Percentiles rank a stretch among this genome's conserved stretches.
Evolutionary conservation across 2,888 invertebrate genomes (phyloP).

Genomic region (Psylliodes chrysocephalus): DNA sequence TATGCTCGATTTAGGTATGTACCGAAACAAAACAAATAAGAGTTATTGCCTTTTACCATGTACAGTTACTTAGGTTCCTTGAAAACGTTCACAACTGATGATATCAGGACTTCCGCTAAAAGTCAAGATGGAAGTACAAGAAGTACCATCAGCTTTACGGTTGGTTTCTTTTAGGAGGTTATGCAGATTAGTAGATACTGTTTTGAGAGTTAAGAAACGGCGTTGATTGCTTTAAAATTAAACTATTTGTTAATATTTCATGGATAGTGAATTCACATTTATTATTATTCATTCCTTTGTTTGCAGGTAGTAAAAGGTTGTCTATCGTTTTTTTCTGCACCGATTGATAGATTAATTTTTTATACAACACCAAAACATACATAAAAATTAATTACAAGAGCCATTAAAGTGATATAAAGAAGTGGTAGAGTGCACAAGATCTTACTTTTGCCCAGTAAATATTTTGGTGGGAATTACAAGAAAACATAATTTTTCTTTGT

Average conservation of each 20-base stretch:
- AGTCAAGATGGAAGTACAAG: slow-evolving; percentile 50
- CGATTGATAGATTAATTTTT: not conserved
- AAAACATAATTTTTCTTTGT: too few relatives aligned
- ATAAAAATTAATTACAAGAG: not conserved
- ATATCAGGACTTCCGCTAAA: slow-evolving; percentile 50
- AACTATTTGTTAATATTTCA: slow-evolving; percentile 53
- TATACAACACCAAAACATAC: not conserved
- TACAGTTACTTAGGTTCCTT: slow-evolving; percentile 45
- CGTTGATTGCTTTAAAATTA: slow-evolving; percentile 43
- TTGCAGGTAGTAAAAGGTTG: slow-evolving; percentile 33
- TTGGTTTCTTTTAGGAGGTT: slow-evolving; percentile 56
- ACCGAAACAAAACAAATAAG: slow-evolving; percentile 31
- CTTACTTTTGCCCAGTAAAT: too few relatives aligned
- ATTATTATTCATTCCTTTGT: slow-evolving; percentile 34
- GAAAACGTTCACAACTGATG: slow-evolving; percentile 46
- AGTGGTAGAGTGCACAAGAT: too few relatives aligned
- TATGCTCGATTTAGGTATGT: slow-evolving; percentile 21
- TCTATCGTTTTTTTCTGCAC: slow-evolving; percentile 37
- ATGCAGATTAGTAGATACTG: slow-evolving; percentile 50
- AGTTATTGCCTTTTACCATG: slow-evolving; percentile 42
- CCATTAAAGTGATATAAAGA: not conserved
- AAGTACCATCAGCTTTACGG: slow-evolving; percentile 45
- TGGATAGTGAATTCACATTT: slow-evolving; percentile 42
- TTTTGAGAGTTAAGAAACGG: slow-evolving; percentile 50
- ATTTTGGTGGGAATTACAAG: too few relatives aligned